phyloP scores from a whole-genome alignment of 2,113 vertebrate species.

The Cichladusa arquata region DNA sequence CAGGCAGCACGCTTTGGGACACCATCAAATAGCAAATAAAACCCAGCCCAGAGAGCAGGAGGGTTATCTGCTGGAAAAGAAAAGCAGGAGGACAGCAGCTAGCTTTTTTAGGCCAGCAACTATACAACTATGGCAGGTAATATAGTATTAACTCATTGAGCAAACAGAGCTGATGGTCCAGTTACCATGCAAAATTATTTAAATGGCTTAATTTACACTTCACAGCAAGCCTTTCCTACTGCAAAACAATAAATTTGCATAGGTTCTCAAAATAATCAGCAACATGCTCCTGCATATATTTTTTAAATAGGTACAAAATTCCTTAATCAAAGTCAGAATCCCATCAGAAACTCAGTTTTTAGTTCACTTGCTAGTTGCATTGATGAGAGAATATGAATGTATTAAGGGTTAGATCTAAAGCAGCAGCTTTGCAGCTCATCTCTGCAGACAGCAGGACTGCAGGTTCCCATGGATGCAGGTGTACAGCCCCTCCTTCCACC shows the following conservation, averaged over 20 bases:
- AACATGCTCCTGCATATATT: conserved; percentile 40
- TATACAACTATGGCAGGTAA: background rate
- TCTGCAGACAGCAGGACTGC: background rate
- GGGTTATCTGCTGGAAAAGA: background rate
- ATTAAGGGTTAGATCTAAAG: background rate
- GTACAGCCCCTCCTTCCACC: background rate
- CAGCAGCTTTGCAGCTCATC: background rate
- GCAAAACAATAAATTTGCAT: conserved; percentile 56
- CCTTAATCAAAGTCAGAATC: conserved; percentile 23
- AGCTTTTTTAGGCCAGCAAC: background rate
- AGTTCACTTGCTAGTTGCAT: background rate
- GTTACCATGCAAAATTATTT: conserved; percentile 19
- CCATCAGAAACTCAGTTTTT: background rate
- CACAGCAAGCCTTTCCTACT: conserved; percentile 30
- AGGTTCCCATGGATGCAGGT: background rate
- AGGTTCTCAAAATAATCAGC: conserved; percentile 51
- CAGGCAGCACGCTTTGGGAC: background rate
- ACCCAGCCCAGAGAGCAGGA: background rate
- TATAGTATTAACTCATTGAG: background rate
- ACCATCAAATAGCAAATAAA: background rate
- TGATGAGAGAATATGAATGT: background rate
- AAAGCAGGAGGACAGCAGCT: background rate
- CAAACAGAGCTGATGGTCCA: background rate
- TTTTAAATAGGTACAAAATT: conserved; percentile 38
- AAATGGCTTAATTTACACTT: conserved; percentile 55